Evolutionary conservation across 2,113 vertebrate genomes (phyloP), one percentile per base, ranked within the genome.

Genomic region (Microtus richardsoni): DNA sequence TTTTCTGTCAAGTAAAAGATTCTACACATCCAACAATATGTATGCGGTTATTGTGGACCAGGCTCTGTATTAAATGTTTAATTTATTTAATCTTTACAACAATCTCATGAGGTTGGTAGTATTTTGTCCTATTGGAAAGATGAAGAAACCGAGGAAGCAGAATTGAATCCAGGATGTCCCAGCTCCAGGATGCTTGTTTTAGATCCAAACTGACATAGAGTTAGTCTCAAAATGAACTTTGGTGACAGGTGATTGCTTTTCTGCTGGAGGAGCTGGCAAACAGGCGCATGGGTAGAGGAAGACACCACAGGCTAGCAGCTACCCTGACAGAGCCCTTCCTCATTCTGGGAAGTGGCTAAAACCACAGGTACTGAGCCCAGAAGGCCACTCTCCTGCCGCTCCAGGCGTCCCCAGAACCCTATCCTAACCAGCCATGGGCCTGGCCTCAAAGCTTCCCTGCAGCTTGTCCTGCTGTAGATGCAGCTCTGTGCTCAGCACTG

Each of bases 1-100:
- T 94, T 77, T 93, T 95, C 74, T 66, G 49, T 82, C 58, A 74
- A 94, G 82, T 84, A 49, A 95, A 97, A 94, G 90, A 78, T 87
- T 90, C 64, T n/a, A 78, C 39, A 60, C 6, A 80, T 74, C 71
- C 75, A 88, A 88, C 60, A 41, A 95, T 47, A 91, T 19, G 73
- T 39, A 70, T 39, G 33, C 24, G 30, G 91, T 75, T 78, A 71
- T 70, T 60, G 39, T 22, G n/a, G 91, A 64, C 28, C 47, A 64
- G 47, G 87, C 54, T n/a, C 68, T 64, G 13, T 60, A 49, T 82
- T 64, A 79, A 87, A n/a, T 71, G 91, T 26, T n/a, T 75, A 93
- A 88, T 87, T 95, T 60, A 47, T 58, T 82, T 83, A 89, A 68
- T 75, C 84, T 33, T 60, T 58, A 19, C 9, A 95, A 54, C 2